phyloP scores from a whole-genome alignment of 1,140 invertebrate genomes.

The Micrasema minimum region DNA sequence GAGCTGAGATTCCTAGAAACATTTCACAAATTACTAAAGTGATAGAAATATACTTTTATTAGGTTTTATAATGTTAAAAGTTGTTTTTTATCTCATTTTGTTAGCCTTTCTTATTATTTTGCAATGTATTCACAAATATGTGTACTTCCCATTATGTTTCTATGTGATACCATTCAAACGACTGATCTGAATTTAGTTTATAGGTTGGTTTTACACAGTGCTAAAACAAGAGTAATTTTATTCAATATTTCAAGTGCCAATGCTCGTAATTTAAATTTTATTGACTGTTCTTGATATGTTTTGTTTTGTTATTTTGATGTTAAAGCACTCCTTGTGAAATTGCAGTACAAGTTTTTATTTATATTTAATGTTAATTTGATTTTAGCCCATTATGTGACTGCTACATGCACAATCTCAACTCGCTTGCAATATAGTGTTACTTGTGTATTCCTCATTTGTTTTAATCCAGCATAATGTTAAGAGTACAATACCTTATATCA shows the following conservation, averaged over 20 bases:
- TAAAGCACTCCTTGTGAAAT: constrained; percentile 54
- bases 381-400: constrained; percentile 48
- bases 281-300: constrained; percentile 63
- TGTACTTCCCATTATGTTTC: constrained; percentile 60
- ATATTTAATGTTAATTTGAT: constrained; percentile 48
- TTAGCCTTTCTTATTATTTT: constrained; percentile 1
- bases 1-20: constrained; percentile 14
- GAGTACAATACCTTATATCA: constrained; percentile 69
- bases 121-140: constrained; percentile 21
- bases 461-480: constrained; percentile 68
- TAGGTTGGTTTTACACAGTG: constrained; percentile 69
- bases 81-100: constrained; percentile 30
- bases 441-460: constrained; percentile 63
- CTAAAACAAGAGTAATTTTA: constrained; percentile 68
- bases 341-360: constrained; percentile 53
- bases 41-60: not conserved
- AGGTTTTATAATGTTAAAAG: constrained; percentile 16
- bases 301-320: constrained; percentile 50
- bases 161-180: constrained; percentile 69
- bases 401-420: constrained; percentile 66
- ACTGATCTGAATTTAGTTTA: constrained; percentile 71
- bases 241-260: constrained; percentile 70
- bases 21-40: not conserved
- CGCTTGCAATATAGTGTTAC: constrained; percentile 67
- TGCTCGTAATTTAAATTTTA: constrained; percentile 68